Evolutionary conservation across 2,888 invertebrate genomes (phyloP).

Genomic region (Coelinius sp.): DNA sequence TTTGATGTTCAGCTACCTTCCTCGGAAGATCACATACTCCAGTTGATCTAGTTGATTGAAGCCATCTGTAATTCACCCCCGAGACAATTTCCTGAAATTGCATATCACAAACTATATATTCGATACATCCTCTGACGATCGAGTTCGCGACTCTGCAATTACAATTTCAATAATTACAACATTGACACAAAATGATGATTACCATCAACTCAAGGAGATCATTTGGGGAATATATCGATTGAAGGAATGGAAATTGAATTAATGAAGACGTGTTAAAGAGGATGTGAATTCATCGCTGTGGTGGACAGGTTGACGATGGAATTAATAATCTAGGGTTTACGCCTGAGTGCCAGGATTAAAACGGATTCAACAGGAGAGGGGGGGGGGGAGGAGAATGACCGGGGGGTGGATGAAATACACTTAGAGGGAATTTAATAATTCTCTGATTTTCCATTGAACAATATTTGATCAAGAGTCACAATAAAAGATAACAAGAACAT

Average conservation of each 20-base stretch:
- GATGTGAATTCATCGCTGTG: slow-evolving; percentile 34
- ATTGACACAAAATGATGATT: background rate
- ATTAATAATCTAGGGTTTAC: slow-evolving; percentile 46
- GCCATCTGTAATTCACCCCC: slow-evolving; percentile 11
- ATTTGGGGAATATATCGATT: background rate
- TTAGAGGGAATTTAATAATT: background rate
- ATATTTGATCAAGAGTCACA: background rate
- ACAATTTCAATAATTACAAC: background rate
- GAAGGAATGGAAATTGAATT: background rate
- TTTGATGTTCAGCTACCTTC: slow-evolving; percentile 10
- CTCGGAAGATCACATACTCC: background rate
- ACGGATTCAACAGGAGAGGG: slow-evolving; percentile 33
- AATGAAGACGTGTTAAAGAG: slow-evolving; percentile 25
- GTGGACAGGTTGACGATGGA: slow-evolving; percentile 42
- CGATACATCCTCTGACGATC: background rate
- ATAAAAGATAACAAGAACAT: background rate
- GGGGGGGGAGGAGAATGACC: slow-evolving; percentile 34
- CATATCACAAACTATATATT: background rate
- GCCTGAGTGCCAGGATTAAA: slow-evolving; percentile 36
- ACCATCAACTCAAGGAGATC: background rate
- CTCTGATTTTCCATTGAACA: background rate
- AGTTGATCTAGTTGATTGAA: slow-evolving; percentile 7
- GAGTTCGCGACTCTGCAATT: background rate
- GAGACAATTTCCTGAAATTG: background rate
- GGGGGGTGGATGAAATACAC: background rate